These are phyloP conservation scores for Oophaga sylvatica DNA, from an alignment of 2,797 vertebrate genomes.

Conservation along the genomic window DNA sequence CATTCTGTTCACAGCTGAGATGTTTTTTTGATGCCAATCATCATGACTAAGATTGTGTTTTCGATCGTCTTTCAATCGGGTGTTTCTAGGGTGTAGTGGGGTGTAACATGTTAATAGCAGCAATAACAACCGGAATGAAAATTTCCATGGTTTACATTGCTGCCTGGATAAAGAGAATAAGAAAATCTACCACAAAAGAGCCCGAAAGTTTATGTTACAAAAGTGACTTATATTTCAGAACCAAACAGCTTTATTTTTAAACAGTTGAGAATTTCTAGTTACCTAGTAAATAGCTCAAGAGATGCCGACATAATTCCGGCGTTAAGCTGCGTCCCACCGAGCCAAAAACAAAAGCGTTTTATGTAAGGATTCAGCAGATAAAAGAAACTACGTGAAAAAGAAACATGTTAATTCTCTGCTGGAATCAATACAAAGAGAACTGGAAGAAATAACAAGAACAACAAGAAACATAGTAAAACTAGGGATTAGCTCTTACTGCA, in stretches of 20 bases:
- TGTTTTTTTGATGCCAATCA: neutral
- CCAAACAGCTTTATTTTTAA: neutral
- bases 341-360: neutral
- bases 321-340: neutral
- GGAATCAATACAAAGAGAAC: neutral
- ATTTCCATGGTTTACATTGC: neutral
- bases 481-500: neutral
- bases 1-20: neutral
- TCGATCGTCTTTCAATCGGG: neutral
- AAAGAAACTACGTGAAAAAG: neutral
- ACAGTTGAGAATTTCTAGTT: neutral
- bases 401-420: neutral
- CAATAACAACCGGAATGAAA: neutral
- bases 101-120: neutral
- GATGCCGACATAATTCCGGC: neutral
- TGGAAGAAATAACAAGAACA: neutral
- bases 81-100: neutral
- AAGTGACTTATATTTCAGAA: neutral
- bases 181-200: neutral
- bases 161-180: neutral
- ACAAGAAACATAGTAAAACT: neutral
- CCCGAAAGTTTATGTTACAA: neutral
- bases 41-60: neutral
- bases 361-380: neutral
- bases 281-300: neutral